Percentiles rank a stretch among this genome's conserved stretches.
These are phyloP conservation scores for Belgica antarctica DNA, from an alignment of 2,888 invertebrate genomes.

Conservation along the genomic window DNA sequence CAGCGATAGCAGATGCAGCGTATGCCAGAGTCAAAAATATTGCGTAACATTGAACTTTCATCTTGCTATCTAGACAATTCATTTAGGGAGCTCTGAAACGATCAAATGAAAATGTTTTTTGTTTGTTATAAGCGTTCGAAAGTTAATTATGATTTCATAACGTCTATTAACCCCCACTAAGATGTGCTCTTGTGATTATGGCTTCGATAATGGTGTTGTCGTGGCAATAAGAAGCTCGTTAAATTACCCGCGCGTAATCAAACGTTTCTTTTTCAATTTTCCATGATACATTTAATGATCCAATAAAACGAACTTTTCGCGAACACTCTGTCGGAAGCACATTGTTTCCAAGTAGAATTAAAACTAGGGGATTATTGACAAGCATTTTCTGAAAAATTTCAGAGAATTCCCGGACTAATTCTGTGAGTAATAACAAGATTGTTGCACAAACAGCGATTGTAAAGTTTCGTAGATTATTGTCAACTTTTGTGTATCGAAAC, in stretches of 20 bases:
- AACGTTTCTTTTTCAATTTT: neutral
- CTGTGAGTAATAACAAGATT: too few species aligned
- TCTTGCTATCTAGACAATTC: slow-evolving; percentile 40
- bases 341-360: too few species aligned
- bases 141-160: neutral
- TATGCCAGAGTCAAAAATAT: slow-evolving; percentile 23
- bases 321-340: too few species aligned
- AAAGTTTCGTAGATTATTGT: too few species aligned
- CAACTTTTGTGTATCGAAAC: too few species aligned
- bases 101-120: slow-evolving; percentile 3
- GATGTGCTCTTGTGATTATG: neutral
- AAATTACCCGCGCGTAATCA: neutral
- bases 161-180: neutral
- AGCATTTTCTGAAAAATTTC: too few species aligned
- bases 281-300: slow-evolving; percentile 20
- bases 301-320: slow-evolving; percentile 27
- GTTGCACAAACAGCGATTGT: too few species aligned
- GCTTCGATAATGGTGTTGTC: neutral
- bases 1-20: slow-evolving; percentile 14
- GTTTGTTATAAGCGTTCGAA: neutral
- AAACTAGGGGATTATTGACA: too few species aligned
- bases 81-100: slow-evolving; percentile 13
- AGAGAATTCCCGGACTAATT: too few species aligned
- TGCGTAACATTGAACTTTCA: slow-evolving; percentile 36
- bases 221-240: neutral